These are phyloP conservation scores for Trichomycterus rosablanca DNA, from an alignment of 2,113 vertebrate species.

Conservation along the genomic window DNA sequence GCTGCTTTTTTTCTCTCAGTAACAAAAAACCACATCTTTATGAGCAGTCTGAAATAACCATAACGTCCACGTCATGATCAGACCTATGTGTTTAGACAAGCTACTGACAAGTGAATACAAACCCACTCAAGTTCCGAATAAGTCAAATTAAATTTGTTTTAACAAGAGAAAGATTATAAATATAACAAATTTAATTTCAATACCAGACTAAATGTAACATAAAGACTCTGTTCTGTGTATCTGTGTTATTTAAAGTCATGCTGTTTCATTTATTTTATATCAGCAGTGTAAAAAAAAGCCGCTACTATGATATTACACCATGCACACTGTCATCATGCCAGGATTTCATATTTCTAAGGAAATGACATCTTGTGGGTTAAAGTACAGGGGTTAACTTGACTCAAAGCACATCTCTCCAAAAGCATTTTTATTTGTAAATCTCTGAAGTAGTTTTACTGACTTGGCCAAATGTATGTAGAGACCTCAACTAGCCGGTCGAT, in stretches of 20 bases:
- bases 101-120: neutral
- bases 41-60: neutral
- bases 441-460: too few relatives aligned
- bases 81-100: constrained; percentile 9
- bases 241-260: neutral
- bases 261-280: too few relatives aligned
- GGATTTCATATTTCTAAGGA: too few relatives aligned
- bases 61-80: constrained; percentile 14
- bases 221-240: neutral
- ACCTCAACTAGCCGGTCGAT: too few relatives aligned
- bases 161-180: neutral
- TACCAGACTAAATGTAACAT: neutral
- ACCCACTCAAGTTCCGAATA: neutral
- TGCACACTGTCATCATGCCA: too few relatives aligned
- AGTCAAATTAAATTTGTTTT: constrained; percentile 1
- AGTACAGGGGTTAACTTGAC: too few relatives aligned
- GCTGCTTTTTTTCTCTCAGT: neutral
- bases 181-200: neutral
- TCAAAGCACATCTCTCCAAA: too few relatives aligned
- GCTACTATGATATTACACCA: too few relatives aligned
- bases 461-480: too few relatives aligned
- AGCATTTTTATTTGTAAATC: too few relatives aligned
- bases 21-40: neutral
- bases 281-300: too few relatives aligned
- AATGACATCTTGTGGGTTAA: too few relatives aligned